Base-by-base conservation (phyloP, 2,113 vertebrate species). In the Chaenocephalus aceratus region DNA sequence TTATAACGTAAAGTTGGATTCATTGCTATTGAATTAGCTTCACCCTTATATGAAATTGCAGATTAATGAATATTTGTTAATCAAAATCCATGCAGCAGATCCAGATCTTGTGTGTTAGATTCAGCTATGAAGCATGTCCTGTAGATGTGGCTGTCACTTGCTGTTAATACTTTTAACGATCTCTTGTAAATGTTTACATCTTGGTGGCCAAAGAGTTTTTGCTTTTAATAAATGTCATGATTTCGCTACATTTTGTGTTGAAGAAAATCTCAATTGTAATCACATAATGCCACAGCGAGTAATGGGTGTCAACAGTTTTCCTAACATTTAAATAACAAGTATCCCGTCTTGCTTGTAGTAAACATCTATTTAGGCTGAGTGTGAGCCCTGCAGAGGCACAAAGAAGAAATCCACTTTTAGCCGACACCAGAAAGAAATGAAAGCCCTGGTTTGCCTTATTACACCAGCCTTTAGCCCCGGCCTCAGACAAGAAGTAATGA, bases 401-500 rank as follows among this genome's bases (percentile, higher is more conserved):
- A 53, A 80, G 44, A 44, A 75, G 46, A 66, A 49, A n/a, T 49
- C 48, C 21, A 21, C 46, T n/a, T 53, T 68, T 46, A 78, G 58
- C 44, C 36, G 14, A 64, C 51, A 30, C 18, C 73, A 62, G 85
- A 69, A 65, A 87, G 80, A 87, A 87, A 75, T 60, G 48, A 84
- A 75, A 77, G 54, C 53, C 51, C 12, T 62, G 77, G 49, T 73
- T 75, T 86, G 78, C 72, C 83, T 89, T 78, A 88, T 91, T 89
- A 91, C 72, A 62, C 64, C 71, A 21, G 73, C 73, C 78, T 82
- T 83, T 73, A 86, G 75, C 64, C 36, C 48, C 12, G 23, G 52
- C 71, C 64, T 57, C 80, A 69, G 51, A 91, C 77, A 75, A 65
- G 72, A 83, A 84, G 89, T 80, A 87, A 89, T 75, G 82, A 86